A percentile compares a stretch with the other conserved stretches of the same genome.
Conservation (phyloP, 2,888 invertebrate species). For the Strigamia crassipes region DNA sequence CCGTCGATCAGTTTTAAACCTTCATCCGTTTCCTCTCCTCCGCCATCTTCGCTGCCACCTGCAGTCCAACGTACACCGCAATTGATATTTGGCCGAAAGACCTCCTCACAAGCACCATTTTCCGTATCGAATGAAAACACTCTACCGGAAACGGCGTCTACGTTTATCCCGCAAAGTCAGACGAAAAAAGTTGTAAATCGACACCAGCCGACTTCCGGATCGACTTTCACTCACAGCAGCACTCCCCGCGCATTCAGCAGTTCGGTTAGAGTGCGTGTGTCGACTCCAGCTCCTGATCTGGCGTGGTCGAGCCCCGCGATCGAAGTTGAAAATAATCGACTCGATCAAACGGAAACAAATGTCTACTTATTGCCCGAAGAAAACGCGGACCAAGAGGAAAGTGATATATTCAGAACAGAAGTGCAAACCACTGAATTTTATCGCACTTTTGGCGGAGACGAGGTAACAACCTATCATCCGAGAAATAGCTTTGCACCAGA, state of each 20-base stretch:
- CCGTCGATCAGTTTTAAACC: background rate
- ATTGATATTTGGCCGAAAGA: background rate
- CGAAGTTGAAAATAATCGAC: background rate
- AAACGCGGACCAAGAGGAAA: background rate
- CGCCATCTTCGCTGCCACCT: conserved; percentile 2
- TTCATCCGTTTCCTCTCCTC: background rate
- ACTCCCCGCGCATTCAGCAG: background rate
- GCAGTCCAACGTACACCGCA: background rate
- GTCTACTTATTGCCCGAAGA: background rate
- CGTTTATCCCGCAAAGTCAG: background rate
- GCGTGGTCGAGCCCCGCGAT: background rate
- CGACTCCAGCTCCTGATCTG: background rate
- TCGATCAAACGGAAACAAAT: background rate
- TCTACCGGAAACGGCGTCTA: background rate
- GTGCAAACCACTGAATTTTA: conserved; percentile 8
- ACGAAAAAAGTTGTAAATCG: background rate
- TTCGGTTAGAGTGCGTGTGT: background rate
- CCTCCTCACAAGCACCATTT: background rate
- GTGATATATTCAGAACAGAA: conserved; percentile 24
- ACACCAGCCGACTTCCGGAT: background rate
- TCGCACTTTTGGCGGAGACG: conserved; percentile 1
- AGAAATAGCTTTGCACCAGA: background rate
- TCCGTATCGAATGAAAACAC: background rate
- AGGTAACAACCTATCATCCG: conserved; percentile 45
- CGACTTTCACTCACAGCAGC: background rate